Evolutionary conservation across 2,113 vertebrate genomes (phyloP).

Genomic region (Myocastor coypus): DNA sequence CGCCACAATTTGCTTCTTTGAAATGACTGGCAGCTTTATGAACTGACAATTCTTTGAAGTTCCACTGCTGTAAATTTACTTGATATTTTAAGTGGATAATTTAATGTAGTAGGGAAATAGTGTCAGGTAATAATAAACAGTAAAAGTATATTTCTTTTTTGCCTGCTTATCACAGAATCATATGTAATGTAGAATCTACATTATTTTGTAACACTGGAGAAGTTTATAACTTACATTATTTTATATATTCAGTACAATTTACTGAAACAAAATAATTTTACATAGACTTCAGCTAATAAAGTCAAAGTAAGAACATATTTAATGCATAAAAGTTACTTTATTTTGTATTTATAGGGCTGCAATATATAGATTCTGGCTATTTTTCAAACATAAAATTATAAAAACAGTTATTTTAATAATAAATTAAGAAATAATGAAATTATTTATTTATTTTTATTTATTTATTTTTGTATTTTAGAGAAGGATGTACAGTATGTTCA

Average conservation of each 20-base stretch:
- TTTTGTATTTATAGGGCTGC: background rate
- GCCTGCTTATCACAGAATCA: background rate
- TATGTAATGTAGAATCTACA: background rate
- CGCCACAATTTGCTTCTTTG: background rate
- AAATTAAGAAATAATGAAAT: background rate
- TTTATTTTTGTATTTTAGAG: too few species aligned
- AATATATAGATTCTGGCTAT: background rate
- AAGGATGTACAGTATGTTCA: too few species aligned
- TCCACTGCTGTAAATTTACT: background rate
- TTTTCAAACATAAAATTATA: background rate
- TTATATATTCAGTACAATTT: background rate
- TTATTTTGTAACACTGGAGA: background rate
- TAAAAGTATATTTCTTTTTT: background rate
- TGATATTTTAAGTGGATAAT: background rate
- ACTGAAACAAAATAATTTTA: background rate
- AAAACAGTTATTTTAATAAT: background rate
- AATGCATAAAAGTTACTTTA: background rate
- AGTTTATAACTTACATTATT: background rate
- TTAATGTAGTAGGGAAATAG: slow-evolving; percentile 29
- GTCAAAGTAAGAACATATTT: background rate
- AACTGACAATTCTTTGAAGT: background rate
- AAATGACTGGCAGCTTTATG: slow-evolving; percentile 31
- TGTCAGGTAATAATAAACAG: background rate
- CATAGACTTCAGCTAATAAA: background rate
- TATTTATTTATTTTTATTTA: too few species aligned